Conservation (phyloP, 2,888 invertebrate species). For the Habrosyne pyritoides region DNA sequence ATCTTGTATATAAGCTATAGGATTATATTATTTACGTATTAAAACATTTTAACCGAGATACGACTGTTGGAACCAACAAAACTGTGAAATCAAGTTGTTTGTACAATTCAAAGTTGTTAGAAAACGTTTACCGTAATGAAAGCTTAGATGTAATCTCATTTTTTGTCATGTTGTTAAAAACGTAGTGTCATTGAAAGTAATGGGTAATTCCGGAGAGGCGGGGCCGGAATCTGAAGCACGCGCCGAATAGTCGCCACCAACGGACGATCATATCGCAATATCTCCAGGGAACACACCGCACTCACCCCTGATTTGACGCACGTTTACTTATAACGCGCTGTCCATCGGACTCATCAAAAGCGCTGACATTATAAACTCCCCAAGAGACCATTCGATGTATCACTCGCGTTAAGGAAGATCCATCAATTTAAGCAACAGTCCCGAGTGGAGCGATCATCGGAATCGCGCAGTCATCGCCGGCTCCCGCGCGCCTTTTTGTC, state of each 20-base stretch:
- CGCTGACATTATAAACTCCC: conserved; percentile 38
- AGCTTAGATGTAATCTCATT: conserved; percentile 64
- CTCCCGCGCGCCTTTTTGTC: conserved; percentile 67
- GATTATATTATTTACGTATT: too few species aligned
- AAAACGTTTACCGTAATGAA: conserved; percentile 76
- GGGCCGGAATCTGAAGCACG: conserved; percentile 76
- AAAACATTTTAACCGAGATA: neutral
- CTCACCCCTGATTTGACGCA: conserved; percentile 40
- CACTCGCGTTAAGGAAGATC: conserved; percentile 36
- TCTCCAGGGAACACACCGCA: conserved; percentile 63
- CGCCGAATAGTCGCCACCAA: conserved; percentile 66
- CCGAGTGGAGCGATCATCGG: conserved; percentile 42
- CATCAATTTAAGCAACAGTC: conserved; percentile 32
- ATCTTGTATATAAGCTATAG: neutral
- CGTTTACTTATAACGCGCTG: conserved; percentile 32
- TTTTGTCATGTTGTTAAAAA: conserved; percentile 65
- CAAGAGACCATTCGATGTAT: conserved; percentile 50
- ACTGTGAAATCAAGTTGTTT: conserved; percentile 63
- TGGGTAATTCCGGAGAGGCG: conserved; percentile 70
- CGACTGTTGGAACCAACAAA: conserved; percentile 49
- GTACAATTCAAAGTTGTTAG: conserved; percentile 66
- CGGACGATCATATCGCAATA: conserved; percentile 73
- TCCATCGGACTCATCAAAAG: conserved; percentile 53
- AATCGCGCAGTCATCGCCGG: conserved; percentile 71
- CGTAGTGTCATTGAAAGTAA: conserved; percentile 77